Percentiles rank a stretch among this genome's conserved stretches.
Conservation (phyloP, 1,140 invertebrate genomes). For the Drosophila sp. region DNA sequence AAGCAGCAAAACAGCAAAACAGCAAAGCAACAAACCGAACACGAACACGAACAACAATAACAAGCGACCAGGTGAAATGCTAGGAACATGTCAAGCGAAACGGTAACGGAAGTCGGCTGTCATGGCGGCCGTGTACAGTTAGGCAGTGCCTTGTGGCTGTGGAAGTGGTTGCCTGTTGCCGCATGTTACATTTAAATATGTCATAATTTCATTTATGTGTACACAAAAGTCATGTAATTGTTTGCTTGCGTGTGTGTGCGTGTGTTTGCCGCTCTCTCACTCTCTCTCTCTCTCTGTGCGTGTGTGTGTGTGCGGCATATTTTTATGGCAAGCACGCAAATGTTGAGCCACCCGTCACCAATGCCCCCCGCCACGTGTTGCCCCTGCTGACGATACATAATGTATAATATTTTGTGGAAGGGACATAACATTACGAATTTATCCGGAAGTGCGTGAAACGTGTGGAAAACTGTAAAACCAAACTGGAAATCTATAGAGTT, state of each 20-base stretch:
- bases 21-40: constrained; percentile 36
- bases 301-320: constrained; percentile 56
- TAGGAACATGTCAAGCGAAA: constrained; percentile 51
- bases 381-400: not conserved
- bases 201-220: constrained; percentile 78
- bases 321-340: constrained; percentile 73
- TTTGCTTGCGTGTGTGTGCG: constrained; percentile 33
- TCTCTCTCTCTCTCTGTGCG: constrained; percentile 6
- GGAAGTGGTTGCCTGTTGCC: constrained; percentile 62
- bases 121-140: constrained; percentile 40
- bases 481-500: no score
- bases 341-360: constrained; percentile 75
- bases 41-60: constrained; percentile 39
- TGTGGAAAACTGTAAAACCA: not conserved
- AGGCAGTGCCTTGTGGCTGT: constrained; percentile 22
- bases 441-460: not conserved
- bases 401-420: not conserved
- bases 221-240: constrained; percentile 46
- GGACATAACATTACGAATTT: not conserved
- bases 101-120: constrained; percentile 73
- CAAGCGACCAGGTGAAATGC: constrained; percentile 60
- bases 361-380: constrained; percentile 3
- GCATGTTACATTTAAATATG: constrained; percentile 73
- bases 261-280: constrained; percentile 12
- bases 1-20: constrained; percentile 39